Percentiles rank a stretch among this genome's conserved stretches.
These are phyloP conservation scores for Himalopsyche tibetana DNA, from an alignment of 2,888 invertebrate species.

Conservation along the genomic window DNA sequence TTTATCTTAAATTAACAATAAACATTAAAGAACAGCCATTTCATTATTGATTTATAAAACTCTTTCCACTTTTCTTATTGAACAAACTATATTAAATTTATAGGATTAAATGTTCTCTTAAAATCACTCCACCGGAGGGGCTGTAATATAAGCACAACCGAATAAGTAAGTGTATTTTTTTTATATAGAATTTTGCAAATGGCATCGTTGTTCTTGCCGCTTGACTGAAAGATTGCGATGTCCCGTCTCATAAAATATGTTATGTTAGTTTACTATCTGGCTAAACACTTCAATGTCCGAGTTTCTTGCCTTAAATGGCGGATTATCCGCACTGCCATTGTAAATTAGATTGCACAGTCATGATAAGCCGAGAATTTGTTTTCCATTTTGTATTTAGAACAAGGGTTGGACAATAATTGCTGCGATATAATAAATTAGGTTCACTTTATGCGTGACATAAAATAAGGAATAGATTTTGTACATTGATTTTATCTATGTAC, in stretches of 20 bases:
- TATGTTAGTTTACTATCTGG: slow-evolving; percentile 3
- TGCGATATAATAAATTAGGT: slow-evolving; percentile 13
- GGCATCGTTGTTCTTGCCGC: too few species aligned
- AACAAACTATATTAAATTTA: too few species aligned
- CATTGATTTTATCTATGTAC: not conserved
- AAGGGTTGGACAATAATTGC: slow-evolving; percentile 40
- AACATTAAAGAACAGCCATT: too few species aligned
- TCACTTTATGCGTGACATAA: slow-evolving; percentile 7
- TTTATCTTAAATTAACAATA: too few species aligned
- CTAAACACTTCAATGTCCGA: slow-evolving; percentile 31
- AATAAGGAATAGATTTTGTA: slow-evolving; percentile 19
- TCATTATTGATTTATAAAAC: too few species aligned
- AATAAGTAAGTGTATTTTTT: too few species aligned
- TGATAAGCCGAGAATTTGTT: slow-evolving; percentile 42
- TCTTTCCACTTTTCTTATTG: too few species aligned
- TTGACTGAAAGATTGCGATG: too few species aligned
- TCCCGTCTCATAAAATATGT: slow-evolving; percentile 6
- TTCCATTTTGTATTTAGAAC: slow-evolving; percentile 35
- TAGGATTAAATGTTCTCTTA: too few species aligned
- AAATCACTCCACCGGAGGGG: too few species aligned
- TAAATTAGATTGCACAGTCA: slow-evolving; percentile 28
- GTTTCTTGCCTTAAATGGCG: slow-evolving; percentile 40
- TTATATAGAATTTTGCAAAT: too few species aligned
- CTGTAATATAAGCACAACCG: too few species aligned
- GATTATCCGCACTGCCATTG: slow-evolving; percentile 18